Base-by-base conservation (phyloP, 2,888 invertebrate genomes). In the Torymus aiolomorphi region DNA sequence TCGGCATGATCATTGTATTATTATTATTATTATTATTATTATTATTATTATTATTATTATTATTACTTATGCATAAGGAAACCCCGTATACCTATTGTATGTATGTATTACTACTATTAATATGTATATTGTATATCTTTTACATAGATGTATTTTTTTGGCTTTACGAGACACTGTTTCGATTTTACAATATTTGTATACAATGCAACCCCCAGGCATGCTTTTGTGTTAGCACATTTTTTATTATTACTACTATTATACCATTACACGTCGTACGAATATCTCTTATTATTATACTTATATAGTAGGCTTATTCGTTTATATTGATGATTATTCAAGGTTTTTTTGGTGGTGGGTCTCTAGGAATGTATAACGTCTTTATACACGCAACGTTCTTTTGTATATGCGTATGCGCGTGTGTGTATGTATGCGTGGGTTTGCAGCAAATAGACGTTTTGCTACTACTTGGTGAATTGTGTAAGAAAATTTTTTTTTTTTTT, bases 1-100 rank as follows among this genome's bases (percentile, higher is more conserved):
- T 78, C 31, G 61, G 67, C 78, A 83, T 81, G 78, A 75, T 65
- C 61, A 24, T 65, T n/a, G 51, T 16, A 4, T 18, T 20, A 62
- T 66, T 54, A 65, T 70, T n/a, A n/a, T n/a, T n/a, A n/a, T 2
- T 70, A 4, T 14, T 75, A 56, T 42, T 14, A n/a, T 62, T 42
- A 31, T 5, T 56, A 42, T 49, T 72, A 59, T 18, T 62, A 31
- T 31, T 31, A 31, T 31, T 31, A 31, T 31, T 31, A 31, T 31
- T 31, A 42, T 8, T 42, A 42, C 5, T 5, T 42, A 42, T 42
- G 42, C 8, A 42, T 42, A 42, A 42, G 42, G 42, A 42, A 42
- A 42, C 42, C 42, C 1, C 8, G 42, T 42, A 42, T 42, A 42
- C 42, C 42, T 42, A 42, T 42, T 42, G 42, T 42, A 42, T 42